These are phyloP conservation scores for Zosterops pallidus DNA, from an alignment of 2,113 vertebrate genomes.

Conservation along the genomic window DNA sequence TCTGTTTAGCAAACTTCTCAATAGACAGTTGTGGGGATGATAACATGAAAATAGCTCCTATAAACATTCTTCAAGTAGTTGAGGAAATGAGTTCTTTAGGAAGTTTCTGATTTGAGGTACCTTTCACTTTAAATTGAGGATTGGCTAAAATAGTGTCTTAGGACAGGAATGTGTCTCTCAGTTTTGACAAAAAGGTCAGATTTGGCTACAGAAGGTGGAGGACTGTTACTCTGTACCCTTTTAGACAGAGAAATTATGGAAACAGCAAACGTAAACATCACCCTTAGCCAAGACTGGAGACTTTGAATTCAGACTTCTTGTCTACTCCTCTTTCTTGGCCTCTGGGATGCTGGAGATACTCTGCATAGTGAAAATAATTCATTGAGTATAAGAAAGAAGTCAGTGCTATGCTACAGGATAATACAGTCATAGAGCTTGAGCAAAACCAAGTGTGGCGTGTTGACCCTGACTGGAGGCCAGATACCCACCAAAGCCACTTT, in stretches of 20 bases:
- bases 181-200: background rate
- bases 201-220: background rate
- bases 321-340: background rate
- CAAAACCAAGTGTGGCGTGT: background rate
- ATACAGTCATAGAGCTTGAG: background rate
- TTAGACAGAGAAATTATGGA: background rate
- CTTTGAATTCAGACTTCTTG: background rate
- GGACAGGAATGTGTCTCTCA: background rate
- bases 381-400: background rate
- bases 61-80: background rate
- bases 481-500: background rate
- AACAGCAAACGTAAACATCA: background rate
- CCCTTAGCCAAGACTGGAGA: background rate
- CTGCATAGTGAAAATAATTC: background rate
- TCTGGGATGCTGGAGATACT: background rate
- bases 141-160: background rate
- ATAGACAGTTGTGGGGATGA: background rate
- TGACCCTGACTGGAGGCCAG: background rate
- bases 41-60: background rate
- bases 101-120: background rate
- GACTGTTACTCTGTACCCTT: background rate
- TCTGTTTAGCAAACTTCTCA: background rate
- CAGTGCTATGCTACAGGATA: background rate
- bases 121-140: background rate
- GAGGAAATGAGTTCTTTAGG: rapidly evolving